Conservation (phyloP, 2,113 vertebrate species). For the Oncorhynchus kisutch region DNA sequence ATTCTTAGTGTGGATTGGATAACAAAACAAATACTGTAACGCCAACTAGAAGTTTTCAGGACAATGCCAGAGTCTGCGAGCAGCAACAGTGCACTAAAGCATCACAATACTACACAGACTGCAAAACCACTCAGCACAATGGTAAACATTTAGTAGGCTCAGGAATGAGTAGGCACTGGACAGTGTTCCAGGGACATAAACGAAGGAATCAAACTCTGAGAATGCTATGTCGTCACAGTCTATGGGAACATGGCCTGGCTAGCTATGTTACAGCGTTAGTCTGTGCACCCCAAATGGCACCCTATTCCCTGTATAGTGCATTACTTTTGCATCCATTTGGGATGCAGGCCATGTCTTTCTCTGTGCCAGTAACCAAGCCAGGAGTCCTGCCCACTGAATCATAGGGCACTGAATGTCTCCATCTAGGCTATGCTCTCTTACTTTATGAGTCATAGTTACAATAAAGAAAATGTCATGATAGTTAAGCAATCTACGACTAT, state of each 20-base stretch:
- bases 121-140: no score
- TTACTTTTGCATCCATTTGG: no score
- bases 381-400: neutral
- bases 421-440: no score
- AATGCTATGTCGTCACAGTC: neutral
- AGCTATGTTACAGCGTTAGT: conserved; percentile 2
- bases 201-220: neutral
- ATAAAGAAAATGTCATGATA: no score
- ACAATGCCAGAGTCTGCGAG: neutral
- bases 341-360: no score
- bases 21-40: neutral
- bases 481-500: no score
- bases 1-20: neutral
- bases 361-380: neutral
- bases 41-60: neutral
- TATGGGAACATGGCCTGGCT: neutral
- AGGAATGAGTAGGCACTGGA: neutral
- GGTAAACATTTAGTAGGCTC: no score
- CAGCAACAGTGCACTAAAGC: neutral
- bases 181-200: neutral
- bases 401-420: no score
- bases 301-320: neutral
- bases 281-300: neutral
- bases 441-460: no score
- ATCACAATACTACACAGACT: neutral